phyloP scores from a whole-genome alignment of 2,888 invertebrate species.

The Elegia similella region DNA sequence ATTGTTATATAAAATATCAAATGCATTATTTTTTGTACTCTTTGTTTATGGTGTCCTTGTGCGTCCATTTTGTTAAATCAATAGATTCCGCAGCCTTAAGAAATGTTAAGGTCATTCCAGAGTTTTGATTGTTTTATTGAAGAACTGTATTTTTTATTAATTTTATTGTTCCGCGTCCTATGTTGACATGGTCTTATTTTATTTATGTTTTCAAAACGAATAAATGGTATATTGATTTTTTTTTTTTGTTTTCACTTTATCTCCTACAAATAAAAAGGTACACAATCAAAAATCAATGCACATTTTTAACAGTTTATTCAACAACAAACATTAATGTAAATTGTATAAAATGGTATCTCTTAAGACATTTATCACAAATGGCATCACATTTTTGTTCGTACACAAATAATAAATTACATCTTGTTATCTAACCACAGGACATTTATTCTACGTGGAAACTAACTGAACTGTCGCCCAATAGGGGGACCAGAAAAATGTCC shows the following conservation, averaged over 20 bases:
- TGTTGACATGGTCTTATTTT: slow-evolving; percentile 48
- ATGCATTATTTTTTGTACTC: slow-evolving; percentile 37
- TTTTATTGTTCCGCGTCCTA: slow-evolving; percentile 33
- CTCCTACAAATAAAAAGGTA: neutral
- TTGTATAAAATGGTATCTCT: too few species aligned
- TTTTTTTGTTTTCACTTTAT: slow-evolving; percentile 1
- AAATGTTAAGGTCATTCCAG: slow-evolving; percentile 52
- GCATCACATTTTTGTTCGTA: too few species aligned
- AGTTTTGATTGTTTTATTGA: slow-evolving; percentile 32
- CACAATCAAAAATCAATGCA: too few species aligned
- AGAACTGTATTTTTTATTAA: slow-evolving; percentile 24
- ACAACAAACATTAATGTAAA: too few species aligned
- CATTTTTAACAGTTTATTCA: too few species aligned
- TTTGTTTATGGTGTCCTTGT: slow-evolving; percentile 35
- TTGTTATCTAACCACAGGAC: too few species aligned
- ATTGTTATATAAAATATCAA: neutral
- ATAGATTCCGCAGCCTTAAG: slow-evolving; percentile 25
- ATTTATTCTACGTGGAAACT: too few species aligned
- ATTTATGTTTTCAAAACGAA: slow-evolving; percentile 47
- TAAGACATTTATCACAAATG: too few species aligned
- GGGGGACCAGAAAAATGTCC: too few species aligned
- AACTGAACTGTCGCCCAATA: too few species aligned
- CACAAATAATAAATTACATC: too few species aligned
- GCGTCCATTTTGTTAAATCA: slow-evolving; percentile 11
- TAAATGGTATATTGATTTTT: slow-evolving; percentile 34